These are phyloP conservation scores for Ommatoiulus sabulosus DNA, from an alignment of 2,888 invertebrate genomes.

Conservation along the genomic window DNA sequence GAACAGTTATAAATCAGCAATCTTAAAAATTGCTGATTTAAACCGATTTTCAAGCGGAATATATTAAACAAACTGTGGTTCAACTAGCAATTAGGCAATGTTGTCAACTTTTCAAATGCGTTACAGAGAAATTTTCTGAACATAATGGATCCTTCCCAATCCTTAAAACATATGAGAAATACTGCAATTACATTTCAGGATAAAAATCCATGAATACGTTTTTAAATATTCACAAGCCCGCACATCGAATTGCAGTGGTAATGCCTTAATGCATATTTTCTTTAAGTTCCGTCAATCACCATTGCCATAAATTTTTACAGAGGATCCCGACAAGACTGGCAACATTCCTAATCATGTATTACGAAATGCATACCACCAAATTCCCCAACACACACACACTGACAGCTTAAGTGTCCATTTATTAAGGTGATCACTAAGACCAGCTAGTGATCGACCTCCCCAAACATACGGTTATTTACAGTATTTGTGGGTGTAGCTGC, in stretches of 20 bases:
- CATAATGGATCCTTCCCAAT: too few relatives aligned
- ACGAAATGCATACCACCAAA: background rate
- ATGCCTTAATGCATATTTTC: background rate
- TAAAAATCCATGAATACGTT: background rate
- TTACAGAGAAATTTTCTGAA: conserved; percentile 9
- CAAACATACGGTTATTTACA: conserved; percentile 7
- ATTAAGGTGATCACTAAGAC: background rate
- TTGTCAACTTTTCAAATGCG: background rate
- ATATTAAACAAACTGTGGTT: background rate
- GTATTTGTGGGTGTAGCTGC: conserved; percentile 8
- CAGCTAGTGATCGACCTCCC: background rate
- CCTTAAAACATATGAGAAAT: too few relatives aligned
- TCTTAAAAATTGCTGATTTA: background rate
- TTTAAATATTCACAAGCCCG: too few relatives aligned
- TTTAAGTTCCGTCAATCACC: background rate
- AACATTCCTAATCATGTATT: conserved; percentile 41
- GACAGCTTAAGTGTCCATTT: conserved; percentile 10
- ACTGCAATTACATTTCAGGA: background rate
- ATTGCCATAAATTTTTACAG: background rate
- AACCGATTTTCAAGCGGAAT: background rate
- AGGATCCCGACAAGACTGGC: background rate
- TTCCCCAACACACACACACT: background rate
- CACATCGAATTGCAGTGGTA: background rate
- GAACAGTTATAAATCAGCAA: background rate
- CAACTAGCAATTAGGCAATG: background rate